Evolutionary conservation across 2,888 invertebrate genomes (phyloP).

Genomic region (Amphipoea oculea): DNA sequence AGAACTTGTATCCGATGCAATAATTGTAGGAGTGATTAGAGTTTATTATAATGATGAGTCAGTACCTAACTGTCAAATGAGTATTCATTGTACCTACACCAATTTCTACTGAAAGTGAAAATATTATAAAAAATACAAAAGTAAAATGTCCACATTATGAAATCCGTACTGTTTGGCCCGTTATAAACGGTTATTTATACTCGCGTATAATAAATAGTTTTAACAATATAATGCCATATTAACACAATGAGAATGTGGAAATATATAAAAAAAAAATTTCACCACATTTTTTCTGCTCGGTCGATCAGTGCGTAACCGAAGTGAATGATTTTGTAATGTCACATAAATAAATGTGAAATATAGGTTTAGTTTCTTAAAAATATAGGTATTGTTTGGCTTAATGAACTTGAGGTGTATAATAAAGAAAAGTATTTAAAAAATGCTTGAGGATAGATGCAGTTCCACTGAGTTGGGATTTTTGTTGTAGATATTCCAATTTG

Average conservation of each 20-base stretch:
- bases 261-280: conserved; percentile 36
- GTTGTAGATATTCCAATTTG: not conserved
- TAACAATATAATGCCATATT: conserved; percentile 36
- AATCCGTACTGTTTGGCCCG: conserved; percentile 22
- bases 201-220: conserved; percentile 30
- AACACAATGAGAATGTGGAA: conserved; percentile 37
- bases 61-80: not conserved
- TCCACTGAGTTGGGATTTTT: not conserved
- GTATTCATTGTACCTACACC: not conserved
- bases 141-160: conserved; percentile 17
- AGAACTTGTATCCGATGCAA: not conserved
- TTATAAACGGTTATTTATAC: conserved; percentile 23
- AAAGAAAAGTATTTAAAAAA: not conserved
- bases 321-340: conserved; percentile 35
- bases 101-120: conserved; percentile 10
- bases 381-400: not conserved
- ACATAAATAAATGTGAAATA: not conserved
- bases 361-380: not conserved
- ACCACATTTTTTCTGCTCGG: conserved; percentile 42
- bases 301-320: conserved; percentile 14
- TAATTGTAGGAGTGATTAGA: not conserved
- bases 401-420: not conserved
- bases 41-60: not conserved
- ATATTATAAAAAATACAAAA: conserved; percentile 21
- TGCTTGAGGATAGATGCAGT: not conserved